Conservation (phyloP, 1,140 invertebrate genomes). For the Drosophila subpulchrella region DNA sequence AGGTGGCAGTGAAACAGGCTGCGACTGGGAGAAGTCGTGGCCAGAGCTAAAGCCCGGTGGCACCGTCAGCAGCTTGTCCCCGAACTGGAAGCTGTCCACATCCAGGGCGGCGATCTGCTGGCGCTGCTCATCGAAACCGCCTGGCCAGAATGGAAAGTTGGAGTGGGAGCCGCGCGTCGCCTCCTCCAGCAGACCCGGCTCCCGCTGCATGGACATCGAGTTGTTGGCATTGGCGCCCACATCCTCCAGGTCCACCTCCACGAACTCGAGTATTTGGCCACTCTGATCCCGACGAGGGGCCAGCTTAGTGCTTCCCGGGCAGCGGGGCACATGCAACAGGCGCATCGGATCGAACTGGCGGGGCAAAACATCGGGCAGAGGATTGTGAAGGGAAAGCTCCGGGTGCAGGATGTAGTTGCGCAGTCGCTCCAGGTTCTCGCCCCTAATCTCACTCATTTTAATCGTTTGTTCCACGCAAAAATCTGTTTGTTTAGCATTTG, state of each 20-base stretch:
- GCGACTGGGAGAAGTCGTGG: slow-evolving; percentile 84
- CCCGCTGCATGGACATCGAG: slow-evolving; percentile 90
- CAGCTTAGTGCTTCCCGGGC: slow-evolving; percentile 70
- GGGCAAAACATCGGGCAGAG: slow-evolving; percentile 69
- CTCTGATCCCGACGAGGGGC: slow-evolving; percentile 89
- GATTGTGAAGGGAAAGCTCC: slow-evolving; percentile 74
- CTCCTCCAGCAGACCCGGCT: slow-evolving; percentile 86
- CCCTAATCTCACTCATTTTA: slow-evolving; percentile 49
- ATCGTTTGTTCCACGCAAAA: neutral
- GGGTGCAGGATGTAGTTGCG: slow-evolving; percentile 73
- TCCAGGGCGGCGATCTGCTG: slow-evolving; percentile 67
- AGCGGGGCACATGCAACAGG: slow-evolving; percentile 68
- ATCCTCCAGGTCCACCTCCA: slow-evolving; percentile 88
- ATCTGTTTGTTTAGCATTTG: slow-evolving; percentile 15
- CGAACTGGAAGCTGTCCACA: slow-evolving; percentile 84
- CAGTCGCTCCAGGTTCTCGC: slow-evolving; percentile 62
- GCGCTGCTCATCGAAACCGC: slow-evolving; percentile 89
- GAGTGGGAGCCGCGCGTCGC: slow-evolving; percentile 88
- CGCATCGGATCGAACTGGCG: slow-evolving; percentile 68
- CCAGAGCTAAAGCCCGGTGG: slow-evolving; percentile 89
- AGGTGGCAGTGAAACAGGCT: slow-evolving; percentile 1
- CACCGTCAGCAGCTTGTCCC: slow-evolving; percentile 86
- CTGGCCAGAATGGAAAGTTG: slow-evolving; percentile 92
- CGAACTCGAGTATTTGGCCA: slow-evolving; percentile 89
- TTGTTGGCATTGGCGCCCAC: slow-evolving; percentile 89